Evolutionary conservation across 2,797 vertebrate species (phyloP).

Genomic region (Micropoecilia bifurca): DNA sequence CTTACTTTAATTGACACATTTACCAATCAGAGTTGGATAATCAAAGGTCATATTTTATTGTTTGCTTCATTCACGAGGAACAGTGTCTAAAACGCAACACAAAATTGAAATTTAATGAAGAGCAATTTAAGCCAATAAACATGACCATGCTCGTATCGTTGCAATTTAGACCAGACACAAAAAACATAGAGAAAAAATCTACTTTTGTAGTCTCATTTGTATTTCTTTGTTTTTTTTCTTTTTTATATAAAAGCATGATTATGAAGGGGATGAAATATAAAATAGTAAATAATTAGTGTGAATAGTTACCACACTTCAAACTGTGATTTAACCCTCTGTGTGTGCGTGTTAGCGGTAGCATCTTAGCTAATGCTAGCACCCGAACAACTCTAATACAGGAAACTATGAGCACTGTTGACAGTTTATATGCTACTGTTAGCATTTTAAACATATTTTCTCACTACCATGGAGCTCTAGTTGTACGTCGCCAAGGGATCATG

Average conservation of each 20-base stretch:
- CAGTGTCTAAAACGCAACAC: not conserved
- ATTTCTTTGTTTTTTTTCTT: not conserved
- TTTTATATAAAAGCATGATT: not conserved
- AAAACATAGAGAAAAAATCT: not conserved
- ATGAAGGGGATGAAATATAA: too few relatives aligned
- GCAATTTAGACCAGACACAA: not conserved
- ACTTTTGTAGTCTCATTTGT: not conserved
- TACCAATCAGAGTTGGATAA: not conserved
- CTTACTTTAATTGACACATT: not conserved
- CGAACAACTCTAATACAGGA: too few relatives aligned
- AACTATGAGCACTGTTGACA: too few relatives aligned
- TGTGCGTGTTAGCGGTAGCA: not conserved
- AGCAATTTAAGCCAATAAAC: not conserved
- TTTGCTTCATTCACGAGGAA: not conserved
- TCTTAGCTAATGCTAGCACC: too few relatives aligned
- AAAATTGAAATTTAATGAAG: not conserved
- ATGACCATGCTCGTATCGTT: not conserved
- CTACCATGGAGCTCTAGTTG: too few relatives aligned
- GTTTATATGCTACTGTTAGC: too few relatives aligned
- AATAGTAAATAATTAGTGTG: too few relatives aligned
- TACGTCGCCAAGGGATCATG: too few relatives aligned
- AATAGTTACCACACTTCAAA: not conserved
- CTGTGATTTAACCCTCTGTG: too few relatives aligned
- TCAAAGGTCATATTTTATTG: not conserved
- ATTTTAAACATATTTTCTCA: too few relatives aligned